Evolutionary conservation across 2,888 invertebrate species (phyloP).

Genomic region (Eumacrocentrus americanus): DNA sequence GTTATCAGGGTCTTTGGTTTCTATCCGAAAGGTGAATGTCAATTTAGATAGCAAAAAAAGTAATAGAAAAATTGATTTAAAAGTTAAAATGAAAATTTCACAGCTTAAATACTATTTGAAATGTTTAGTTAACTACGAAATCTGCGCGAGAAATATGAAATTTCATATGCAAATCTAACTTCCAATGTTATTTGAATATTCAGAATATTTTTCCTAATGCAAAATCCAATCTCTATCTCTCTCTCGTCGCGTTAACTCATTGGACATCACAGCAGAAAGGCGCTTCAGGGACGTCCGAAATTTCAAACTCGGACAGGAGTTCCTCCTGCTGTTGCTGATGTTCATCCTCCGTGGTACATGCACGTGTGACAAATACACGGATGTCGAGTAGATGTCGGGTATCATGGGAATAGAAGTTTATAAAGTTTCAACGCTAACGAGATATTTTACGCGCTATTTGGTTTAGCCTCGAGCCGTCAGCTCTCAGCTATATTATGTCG

Average conservation of each 20-base stretch:
- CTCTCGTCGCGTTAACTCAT: conserved; percentile 6
- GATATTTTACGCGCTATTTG: conserved; percentile 29
- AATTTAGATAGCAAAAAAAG: background rate
- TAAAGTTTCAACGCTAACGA: conserved; percentile 29
- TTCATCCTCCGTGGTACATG: no score
- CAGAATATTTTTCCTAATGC: background rate
- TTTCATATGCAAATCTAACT: no score
- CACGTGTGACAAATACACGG: conserved; percentile 2
- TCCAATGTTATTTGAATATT: conserved; percentile 12
- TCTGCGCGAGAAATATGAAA: no score
- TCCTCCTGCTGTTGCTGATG: no score
- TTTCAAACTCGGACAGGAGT: conserved; percentile 13
- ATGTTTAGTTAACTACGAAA: no score
- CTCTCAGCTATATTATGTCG: background rate
- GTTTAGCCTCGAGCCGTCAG: conserved; percentile 1
- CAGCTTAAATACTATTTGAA: no score
- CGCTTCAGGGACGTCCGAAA: conserved; percentile 4
- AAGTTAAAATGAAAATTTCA: background rate
- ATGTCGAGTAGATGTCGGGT: conserved; percentile 8
- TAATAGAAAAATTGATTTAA: background rate
- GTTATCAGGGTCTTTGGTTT: background rate
- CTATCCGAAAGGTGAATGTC: no score
- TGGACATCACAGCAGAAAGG: conserved; percentile 9
- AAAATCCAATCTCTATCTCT: no score
- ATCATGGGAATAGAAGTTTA: conserved; percentile 18